Percentiles rank a stretch among this genome's conserved stretches.
These are phyloP conservation scores for Xanthia icteritia DNA, from an alignment of 2,888 invertebrate genomes.

Conservation along the genomic window DNA sequence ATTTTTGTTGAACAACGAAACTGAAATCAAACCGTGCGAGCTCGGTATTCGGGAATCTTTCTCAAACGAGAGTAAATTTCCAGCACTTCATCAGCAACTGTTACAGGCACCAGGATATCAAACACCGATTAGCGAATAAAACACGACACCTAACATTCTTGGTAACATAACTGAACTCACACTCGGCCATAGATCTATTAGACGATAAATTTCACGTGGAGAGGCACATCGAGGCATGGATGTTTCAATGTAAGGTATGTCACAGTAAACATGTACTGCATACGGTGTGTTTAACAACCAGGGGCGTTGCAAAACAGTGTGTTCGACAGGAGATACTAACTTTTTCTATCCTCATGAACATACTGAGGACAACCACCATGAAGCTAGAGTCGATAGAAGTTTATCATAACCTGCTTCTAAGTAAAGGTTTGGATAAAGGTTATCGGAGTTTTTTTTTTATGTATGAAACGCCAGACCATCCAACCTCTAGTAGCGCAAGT, in stretches of 20 bases:
- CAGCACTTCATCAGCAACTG: background rate
- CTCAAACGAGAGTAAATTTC: background rate
- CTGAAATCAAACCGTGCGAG: too few relatives aligned
- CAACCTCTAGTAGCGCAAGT: background rate
- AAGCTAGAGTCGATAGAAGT: too few relatives aligned
- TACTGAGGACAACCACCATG: too few relatives aligned
- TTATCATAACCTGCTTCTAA: too few relatives aligned
- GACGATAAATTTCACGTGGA: constrained; percentile 26
- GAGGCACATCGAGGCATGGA: constrained; percentile 14
- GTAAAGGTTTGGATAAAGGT: too few relatives aligned
- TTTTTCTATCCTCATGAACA: too few relatives aligned
- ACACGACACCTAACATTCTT: constrained; percentile 18
- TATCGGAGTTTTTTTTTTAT: too few relatives aligned
- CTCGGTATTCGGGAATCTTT: too few relatives aligned
- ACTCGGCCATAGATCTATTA: constrained; percentile 5
- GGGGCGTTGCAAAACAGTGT: too few relatives aligned
- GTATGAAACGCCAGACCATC: too few relatives aligned
- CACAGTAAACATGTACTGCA: background rate
- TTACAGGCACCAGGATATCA: background rate
- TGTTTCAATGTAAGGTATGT: constrained; percentile 3
- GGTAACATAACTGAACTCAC: constrained; percentile 26
- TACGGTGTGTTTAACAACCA: background rate
- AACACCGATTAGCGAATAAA: constrained; percentile 3
- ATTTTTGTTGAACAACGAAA: too few relatives aligned
- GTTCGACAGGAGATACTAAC: background rate